Conservation (phyloP, 2,797 vertebrate genomes). For the Cheirogaleus major region DNA sequence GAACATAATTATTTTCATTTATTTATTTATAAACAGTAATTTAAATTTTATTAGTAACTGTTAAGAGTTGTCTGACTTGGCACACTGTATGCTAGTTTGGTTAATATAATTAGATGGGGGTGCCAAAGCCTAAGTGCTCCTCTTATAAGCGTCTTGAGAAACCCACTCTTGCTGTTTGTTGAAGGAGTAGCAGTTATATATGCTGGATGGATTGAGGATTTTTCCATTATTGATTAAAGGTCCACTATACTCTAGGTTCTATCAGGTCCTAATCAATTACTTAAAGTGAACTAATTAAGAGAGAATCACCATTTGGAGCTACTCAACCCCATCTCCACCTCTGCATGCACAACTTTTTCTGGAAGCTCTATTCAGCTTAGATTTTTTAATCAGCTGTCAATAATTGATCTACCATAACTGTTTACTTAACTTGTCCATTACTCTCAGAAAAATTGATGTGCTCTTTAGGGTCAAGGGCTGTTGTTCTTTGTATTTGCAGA, state of each 20-base stretch:
- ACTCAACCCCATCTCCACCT: neutral
- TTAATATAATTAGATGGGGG: neutral
- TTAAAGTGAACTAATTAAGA: neutral
- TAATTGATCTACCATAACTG: neutral
- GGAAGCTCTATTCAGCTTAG: neutral
- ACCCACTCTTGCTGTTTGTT: neutral
- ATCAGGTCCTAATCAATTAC: neutral
- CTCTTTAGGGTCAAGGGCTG: neutral
- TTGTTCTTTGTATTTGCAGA: neutral
- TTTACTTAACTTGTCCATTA: neutral
- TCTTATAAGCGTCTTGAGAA: neutral
- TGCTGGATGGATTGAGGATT: neutral
- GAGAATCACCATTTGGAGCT: neutral
- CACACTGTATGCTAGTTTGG: neutral
- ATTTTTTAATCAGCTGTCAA: neutral
- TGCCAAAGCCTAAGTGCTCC: rapidly evolving
- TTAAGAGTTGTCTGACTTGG: neutral
- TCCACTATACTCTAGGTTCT: neutral
- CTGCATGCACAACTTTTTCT: neutral
- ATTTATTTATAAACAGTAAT: neutral
- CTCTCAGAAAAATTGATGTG: neutral
- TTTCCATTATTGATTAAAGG: neutral
- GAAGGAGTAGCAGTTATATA: neutral
- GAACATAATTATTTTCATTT: neutral
- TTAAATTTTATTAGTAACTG: neutral